Base-by-base conservation (phyloP, 2,888 invertebrate genomes). In the Mythimna impura region DNA sequence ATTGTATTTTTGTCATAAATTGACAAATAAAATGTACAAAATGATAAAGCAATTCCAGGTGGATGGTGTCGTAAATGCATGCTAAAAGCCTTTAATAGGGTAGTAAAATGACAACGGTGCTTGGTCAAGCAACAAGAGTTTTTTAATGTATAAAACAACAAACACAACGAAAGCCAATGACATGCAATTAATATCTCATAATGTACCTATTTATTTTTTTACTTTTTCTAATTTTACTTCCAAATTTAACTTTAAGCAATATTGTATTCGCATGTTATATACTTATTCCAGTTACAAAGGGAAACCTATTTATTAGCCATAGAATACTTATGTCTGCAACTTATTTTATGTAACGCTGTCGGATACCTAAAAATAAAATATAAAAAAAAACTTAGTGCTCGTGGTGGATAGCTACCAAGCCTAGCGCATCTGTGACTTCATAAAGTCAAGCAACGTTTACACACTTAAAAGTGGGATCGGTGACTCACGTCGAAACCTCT, bases 1-100 rank as follows among this genome's bases (percentile, higher is more conserved):
- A 50, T 50, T 25, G 20, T 6, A 40, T n/a, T 54, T 30, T 47
- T 36, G 22, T 30, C 43, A 71, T 52, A 78, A 70, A 78, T 76
- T 36, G 7, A 4, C 36, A 60, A 78, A 54, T 63, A 52, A 71
- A 63, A n/a, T 14, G 36, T 43, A 4, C n/a, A 58, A 63, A 20
- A 47, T 64, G 22, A 58, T 78, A 71, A 71, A 58, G 47, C 71
- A 71, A 70, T 52, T 63, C 25, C 0, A 17, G 6, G 17, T 14
- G 6, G 22, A n/a, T 47, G 52, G 12, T 30, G 47, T 63, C 58
- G 57, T 63, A 60, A 54, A 64, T 71, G 47, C n/a, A 74, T 54
- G 65, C 52, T 73, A 74, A 74, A 74, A 73, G 58, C 52, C 20
- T 78, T 64, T 47, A 63, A 30, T 25, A 30, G 12, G 36, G n/a